Evolutionary conservation across 2,888 invertebrate species (phyloP).

Genomic region (Torymus auratus): DNA sequence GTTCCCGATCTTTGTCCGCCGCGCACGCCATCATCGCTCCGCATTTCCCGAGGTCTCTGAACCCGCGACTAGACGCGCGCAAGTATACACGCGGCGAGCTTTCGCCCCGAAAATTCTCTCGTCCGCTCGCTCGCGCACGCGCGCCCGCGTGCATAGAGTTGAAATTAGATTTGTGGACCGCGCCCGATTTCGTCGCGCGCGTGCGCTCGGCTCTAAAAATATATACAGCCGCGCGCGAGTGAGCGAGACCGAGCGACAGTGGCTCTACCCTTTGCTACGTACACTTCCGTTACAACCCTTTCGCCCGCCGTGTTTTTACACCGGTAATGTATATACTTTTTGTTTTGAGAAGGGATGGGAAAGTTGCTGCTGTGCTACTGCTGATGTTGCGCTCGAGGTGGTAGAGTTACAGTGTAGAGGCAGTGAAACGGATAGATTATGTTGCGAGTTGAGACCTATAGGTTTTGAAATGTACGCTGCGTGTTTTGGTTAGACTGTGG

Average conservation of each 20-base stretch:
- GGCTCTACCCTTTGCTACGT: too few species aligned
- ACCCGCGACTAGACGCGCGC: conserved; percentile 26
- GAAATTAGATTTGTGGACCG: conserved; percentile 60
- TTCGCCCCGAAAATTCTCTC: neutral
- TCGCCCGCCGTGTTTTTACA: too few species aligned
- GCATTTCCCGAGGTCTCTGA: conserved; percentile 10
- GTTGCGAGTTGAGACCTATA: too few species aligned
- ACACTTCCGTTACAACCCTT: too few species aligned
- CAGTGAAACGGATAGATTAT: too few species aligned
- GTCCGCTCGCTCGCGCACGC: neutral
- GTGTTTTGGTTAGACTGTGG: too few species aligned
- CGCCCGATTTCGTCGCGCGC: conserved; percentile 48
- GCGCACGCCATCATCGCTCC: neutral
- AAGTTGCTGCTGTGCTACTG: too few species aligned
- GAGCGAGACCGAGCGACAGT: neutral
- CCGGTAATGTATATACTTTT: too few species aligned
- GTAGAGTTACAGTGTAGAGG: too few species aligned
- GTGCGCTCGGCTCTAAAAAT: conserved; percentile 44
- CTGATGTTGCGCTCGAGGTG: too few species aligned
- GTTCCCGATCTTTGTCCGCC: neutral
- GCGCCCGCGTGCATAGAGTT: conserved; percentile 32
- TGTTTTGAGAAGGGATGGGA: too few species aligned
- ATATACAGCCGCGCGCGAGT: conserved; percentile 12
- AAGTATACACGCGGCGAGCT: neutral
- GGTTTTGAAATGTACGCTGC: too few species aligned